Conservation (phyloP, 2,113 vertebrate species). For the Panthera leo region DNA sequence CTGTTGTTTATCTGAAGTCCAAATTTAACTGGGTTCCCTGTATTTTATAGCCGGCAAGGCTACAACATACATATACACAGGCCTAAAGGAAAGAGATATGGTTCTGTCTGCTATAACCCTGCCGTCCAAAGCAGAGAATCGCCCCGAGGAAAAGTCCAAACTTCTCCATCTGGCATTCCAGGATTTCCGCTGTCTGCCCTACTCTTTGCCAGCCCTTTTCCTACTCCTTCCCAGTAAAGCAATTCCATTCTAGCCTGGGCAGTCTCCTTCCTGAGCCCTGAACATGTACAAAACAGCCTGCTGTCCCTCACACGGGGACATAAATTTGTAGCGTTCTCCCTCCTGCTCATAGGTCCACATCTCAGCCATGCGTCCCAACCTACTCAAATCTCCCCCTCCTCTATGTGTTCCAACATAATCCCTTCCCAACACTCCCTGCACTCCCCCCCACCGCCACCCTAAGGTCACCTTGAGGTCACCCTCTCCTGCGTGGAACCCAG, state of each 20-base stretch:
- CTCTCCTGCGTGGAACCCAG: background rate
- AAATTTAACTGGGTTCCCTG: background rate
- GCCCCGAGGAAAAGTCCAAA: background rate
- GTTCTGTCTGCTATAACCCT: background rate
- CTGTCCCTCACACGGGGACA: background rate
- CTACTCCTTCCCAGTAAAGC: background rate
- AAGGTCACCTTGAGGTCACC: too few relatives aligned
- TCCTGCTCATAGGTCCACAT: background rate
- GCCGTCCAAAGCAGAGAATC: background rate
- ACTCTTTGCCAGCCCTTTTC: background rate
- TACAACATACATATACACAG: background rate
- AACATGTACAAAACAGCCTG: background rate
- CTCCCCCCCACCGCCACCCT: too few relatives aligned
- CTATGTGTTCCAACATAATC: background rate
- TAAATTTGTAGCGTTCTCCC: background rate
- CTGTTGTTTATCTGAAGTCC: background rate
- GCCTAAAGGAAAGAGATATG: rapidly evolving
- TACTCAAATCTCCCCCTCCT: background rate
- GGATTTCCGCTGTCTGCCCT: too few relatives aligned
- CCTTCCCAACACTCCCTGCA: background rate
- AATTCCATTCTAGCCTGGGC: background rate
- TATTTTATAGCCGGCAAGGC: background rate
- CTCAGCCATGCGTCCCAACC: too few relatives aligned
- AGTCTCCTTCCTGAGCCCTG: background rate
- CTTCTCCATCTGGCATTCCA: background rate